Base-by-base conservation (phyloP, 1,140 invertebrate genomes). In the Monomorium pharaonis region DNA sequence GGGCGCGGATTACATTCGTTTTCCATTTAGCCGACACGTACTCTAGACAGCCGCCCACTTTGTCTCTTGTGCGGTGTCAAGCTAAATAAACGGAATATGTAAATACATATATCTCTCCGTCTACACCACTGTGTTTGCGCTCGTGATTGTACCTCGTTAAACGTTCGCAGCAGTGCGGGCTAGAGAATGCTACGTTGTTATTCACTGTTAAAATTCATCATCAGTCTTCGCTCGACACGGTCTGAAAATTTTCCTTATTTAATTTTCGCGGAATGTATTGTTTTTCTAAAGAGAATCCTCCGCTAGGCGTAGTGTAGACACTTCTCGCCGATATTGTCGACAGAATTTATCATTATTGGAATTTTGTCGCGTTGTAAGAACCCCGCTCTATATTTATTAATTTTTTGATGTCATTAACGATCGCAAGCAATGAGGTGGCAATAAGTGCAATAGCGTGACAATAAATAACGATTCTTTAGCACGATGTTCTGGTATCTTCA, bases 51-150 rank as follows among this genome's bases (percentile, higher is more conserved):
- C 12, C 6, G 14, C 12, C 60, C 60, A 49, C 44, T 78, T 78
- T 78, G 58, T 33, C 44, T 49, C 27, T 24, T 27, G 18, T 10
- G n/a, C 27, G 44, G 14, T 49, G 76, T 65, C 51, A 60, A 78
- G 42, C 60, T 58, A 65, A 65, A 78, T 78, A 78, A 78, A 65
- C 24, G 42, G 18, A 44, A 54, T 54, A 67, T 69, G 27, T 81
- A 83, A 56, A 58, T 74, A 72, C 54, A 58, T 80, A 42, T 44
- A 72, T 83, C 51, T n/a, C 18, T n/a, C n/a, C 30, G 16, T 81
- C 44, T 49, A 30, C 42, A n/a, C 42, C 21, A 12, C 56, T 58
- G 16, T 42, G 47, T 83, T 47, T 47, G 58, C 56, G 27, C 14
- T 62, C 42, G 30, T 37, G 74, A 62, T 77, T 63, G 42, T 63